Evolutionary conservation across 2,797 vertebrate species (phyloP).

Genomic region (Pipistrellus nathusii): DNA sequence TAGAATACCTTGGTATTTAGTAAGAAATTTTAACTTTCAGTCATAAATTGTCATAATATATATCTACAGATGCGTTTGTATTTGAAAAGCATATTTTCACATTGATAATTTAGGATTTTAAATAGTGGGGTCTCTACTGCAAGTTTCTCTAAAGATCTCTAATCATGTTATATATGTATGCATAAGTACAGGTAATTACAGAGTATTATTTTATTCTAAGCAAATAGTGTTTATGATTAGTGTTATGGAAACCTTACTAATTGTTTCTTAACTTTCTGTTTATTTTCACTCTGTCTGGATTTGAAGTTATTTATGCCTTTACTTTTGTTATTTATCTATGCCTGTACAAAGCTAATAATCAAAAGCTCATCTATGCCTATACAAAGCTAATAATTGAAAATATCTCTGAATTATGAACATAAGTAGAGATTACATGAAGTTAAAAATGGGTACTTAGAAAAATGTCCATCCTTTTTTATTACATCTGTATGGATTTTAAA

Average conservation of each 20-base stretch:
- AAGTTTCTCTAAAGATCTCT: background rate
- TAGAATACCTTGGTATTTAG: background rate
- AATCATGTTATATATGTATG: background rate
- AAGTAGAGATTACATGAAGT: background rate
- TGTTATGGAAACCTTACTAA: background rate
- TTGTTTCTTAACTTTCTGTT: background rate
- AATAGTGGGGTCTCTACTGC: background rate
- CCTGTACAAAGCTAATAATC: no score
- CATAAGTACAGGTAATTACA: background rate
- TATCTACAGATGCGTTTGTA: background rate
- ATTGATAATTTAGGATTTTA: constrained; percentile 16
- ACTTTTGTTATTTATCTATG: background rate
- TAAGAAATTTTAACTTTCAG: background rate
- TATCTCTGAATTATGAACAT: background rate
- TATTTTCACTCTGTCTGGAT: background rate
- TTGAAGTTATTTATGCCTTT: background rate
- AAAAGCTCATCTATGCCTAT: background rate
- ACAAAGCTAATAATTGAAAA: background rate
- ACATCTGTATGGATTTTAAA: no score
- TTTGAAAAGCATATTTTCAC: background rate
- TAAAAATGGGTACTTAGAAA: background rate
- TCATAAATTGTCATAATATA: background rate
- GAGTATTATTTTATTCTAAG: background rate
- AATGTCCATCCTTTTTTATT: background rate
- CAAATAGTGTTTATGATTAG: background rate